Base-by-base conservation (phyloP, 1,140 invertebrate genomes). In the Aphelenchoides fujianensis region DNA sequence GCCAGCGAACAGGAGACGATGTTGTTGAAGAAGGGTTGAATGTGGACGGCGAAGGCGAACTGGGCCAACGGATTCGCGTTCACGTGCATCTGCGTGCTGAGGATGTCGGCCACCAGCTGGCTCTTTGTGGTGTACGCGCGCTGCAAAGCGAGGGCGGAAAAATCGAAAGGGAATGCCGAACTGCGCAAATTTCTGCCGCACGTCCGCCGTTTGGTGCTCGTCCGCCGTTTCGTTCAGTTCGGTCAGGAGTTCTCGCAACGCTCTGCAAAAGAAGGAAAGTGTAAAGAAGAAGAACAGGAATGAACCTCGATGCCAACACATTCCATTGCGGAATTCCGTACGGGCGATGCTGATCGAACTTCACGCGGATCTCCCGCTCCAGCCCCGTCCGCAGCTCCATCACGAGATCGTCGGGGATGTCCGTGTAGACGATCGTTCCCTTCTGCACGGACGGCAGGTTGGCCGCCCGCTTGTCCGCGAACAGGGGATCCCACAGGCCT, bases 291-390 rank as follows among this genome's bases (percentile, higher is more conserved):
- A n/a, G n/a, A 3, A 3, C 3, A 3, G 0, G 35, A 74, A 74
- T 59, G 48, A 52, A 77, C 77, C 78, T 77, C 19, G 77, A 80
- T 9, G 78, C 76, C 41, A 78, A 48, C 32, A 80, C 32, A 80
- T 78, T 78, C 76, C 76, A 78, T 28, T 78, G 76, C 9, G 76
- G 76, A 32, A 78, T 80, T n/a, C 52, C 79, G 36, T 76, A 74
- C 27, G 53, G 79, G 2, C 76, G 36, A 3, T 59, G 35, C 69
- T 78, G 61, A 71, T 78, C 76, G 30, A 78, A 76, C 3, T 63
- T 16, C 7, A 81, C 48, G 3, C 68, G 55, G 30, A 78, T 81
- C 71, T 78, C 76, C n/a, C 76, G 73, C 37, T 78, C 76, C 28
- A 78, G 62, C 19, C 31, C 61, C 34, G 78, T 52, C 31, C 79